A percentile compares a stretch with the other conserved stretches of the same genome.
These are phyloP conservation scores for Prolemur simus DNA, from an alignment of 2,113 vertebrate species.

Conservation along the genomic window DNA sequence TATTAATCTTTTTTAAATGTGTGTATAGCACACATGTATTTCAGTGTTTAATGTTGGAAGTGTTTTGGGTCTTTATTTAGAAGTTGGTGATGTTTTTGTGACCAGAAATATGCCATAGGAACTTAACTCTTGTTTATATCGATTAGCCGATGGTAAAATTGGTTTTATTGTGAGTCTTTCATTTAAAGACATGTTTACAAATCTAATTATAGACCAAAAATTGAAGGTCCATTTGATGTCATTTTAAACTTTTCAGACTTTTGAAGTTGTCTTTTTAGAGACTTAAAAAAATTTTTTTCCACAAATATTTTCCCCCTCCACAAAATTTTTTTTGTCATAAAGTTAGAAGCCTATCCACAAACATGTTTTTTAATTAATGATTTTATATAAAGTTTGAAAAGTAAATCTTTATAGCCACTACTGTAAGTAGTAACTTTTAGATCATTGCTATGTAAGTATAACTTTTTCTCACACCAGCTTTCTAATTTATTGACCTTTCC, in stretches of 20 bases:
- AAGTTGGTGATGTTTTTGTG: not conserved
- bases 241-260: slow-evolving; percentile 56
- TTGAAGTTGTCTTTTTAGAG: not conserved
- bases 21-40: not conserved
- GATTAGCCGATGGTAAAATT: not conserved
- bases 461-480: slow-evolving; percentile 21
- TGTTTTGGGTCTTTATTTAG: not conserved
- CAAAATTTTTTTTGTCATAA: not conserved
- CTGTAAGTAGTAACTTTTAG: slow-evolving; percentile 42
- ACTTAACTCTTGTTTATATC: not conserved
- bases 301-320: not conserved
- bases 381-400: slow-evolving; percentile 47
- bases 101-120: not conserved
- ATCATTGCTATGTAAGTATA: not conserved
- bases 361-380: not conserved
- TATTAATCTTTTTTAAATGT: not conserved
- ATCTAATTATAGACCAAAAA: not conserved
- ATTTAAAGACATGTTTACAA: not conserved
- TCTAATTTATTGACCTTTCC: slow-evolving; percentile 26
- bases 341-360: not conserved
- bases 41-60: not conserved
- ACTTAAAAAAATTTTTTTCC: not conserved
- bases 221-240: not conserved
- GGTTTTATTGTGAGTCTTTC: not conserved
- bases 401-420: not conserved